phyloP scores from a whole-genome alignment of 2,888 invertebrate species.

The Crocallis elinguaria region DNA sequence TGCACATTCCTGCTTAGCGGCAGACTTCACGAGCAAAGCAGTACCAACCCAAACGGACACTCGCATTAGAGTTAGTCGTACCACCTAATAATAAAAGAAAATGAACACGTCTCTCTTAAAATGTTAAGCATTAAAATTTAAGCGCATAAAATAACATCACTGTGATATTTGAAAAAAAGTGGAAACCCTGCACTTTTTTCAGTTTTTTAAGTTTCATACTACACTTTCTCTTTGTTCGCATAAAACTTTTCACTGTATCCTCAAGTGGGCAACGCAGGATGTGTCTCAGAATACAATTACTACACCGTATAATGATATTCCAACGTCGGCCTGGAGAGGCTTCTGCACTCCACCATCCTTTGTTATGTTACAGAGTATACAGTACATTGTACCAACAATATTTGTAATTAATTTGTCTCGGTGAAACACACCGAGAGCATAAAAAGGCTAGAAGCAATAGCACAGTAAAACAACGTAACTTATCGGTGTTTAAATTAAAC shows the following conservation, averaged over 20 bases:
- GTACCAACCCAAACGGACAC: too few relatives aligned
- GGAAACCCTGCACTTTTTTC: too few relatives aligned
- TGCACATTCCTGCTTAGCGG: too few relatives aligned
- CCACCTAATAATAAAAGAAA: too few relatives aligned
- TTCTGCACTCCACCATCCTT: slow-evolving; percentile 39
- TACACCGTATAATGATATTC: slow-evolving; percentile 41
- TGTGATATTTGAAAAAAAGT: too few relatives aligned
- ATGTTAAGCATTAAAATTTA: too few relatives aligned
- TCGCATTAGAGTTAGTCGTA: too few relatives aligned
- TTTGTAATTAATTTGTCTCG: slow-evolving; percentile 42
- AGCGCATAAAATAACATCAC: too few relatives aligned
- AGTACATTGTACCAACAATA: slow-evolving; percentile 13
- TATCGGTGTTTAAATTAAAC: background rate
- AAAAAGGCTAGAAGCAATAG: slow-evolving; percentile 27
- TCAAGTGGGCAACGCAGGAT: slow-evolving; percentile 39
- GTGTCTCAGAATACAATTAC: slow-evolving; percentile 52
- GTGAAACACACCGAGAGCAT: slow-evolving; percentile 31
- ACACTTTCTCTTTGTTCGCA: too few relatives aligned
- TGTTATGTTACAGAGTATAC: slow-evolving; percentile 41
- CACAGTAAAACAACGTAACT: background rate
- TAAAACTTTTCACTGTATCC: slow-evolving; percentile 2
- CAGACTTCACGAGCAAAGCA: too few relatives aligned
- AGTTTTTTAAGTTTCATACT: too few relatives aligned
- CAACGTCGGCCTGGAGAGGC: slow-evolving; percentile 24
- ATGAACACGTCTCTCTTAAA: too few relatives aligned